Percentiles rank a stretch among this genome's conserved stretches.
Evolutionary conservation across 2,797 vertebrate genomes (phyloP).

Genomic region (Poecilia gillii): DNA sequence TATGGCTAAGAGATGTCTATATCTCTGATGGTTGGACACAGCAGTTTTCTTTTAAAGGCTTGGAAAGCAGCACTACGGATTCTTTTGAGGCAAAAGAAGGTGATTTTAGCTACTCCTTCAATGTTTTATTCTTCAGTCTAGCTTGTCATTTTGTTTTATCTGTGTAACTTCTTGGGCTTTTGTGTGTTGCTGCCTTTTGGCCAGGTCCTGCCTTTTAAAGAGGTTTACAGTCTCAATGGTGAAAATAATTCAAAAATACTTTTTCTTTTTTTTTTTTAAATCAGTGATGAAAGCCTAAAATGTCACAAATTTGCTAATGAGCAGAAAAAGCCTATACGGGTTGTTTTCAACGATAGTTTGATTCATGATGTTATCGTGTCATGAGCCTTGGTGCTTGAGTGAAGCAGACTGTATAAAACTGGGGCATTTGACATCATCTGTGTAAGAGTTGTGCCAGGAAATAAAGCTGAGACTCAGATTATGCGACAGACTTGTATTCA

Average conservation of each 20-base stretch:
- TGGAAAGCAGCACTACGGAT: not conserved
- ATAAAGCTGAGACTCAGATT: not conserved
- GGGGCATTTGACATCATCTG: constrained; percentile 1
- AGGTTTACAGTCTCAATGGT: no score
- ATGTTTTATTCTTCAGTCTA: not conserved
- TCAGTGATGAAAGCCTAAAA: not conserved
- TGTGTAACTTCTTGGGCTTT: no score
- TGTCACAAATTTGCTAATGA: not conserved
- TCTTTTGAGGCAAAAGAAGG: not conserved
- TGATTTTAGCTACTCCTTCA: not conserved
- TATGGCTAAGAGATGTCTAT: not conserved
- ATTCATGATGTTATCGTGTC: not conserved
- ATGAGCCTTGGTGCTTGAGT: not conserved
- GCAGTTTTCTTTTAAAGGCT: not conserved
- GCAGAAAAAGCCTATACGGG: not conserved
- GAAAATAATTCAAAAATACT: no score
- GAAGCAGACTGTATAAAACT: not conserved
- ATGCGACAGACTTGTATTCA: no score
- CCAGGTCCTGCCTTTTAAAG: no score
- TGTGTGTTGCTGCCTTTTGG: no score
- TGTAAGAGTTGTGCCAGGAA: not conserved
- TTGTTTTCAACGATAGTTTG: not conserved
- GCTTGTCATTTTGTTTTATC: no score
- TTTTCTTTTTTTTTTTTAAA: not conserved
- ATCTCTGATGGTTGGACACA: not conserved